Evolutionary conservation across 2,797 vertebrate species (phyloP), one percentile per base, ranked within the genome.

Genomic region (Thripadectes ignobilis): DNA sequence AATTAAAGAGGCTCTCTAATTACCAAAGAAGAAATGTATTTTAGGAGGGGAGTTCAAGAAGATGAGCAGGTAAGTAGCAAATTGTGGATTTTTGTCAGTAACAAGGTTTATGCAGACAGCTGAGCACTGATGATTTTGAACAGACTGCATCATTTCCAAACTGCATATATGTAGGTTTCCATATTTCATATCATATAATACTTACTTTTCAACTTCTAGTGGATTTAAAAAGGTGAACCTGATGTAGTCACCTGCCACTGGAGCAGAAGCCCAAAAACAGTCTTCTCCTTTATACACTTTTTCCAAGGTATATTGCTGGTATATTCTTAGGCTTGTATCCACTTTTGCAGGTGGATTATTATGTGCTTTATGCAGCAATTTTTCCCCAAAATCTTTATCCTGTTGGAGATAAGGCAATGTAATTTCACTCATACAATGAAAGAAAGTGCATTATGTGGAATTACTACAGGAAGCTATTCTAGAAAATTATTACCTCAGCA

Each of bases 311-410:
- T 98, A 97, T 32, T 97, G 66, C 87, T 98, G 84, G 94, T 98
- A 98, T 66, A 91, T 94, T 68, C 73, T 98, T 85, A 98, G 96
- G 94, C 96, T 99, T 95, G 95, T 98, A 84, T 36, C 91, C 81
- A 98, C 49, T 92, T 96, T 61, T 71, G 98, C 98, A 43, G 96
- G n/a, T 5, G 98, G 98, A 96, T 99, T 99, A 9, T 8, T 69
- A 88, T 99, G 98, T 45, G 94, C 67, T 90, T 77, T 96, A 94
- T 95, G 86, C 43, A 98, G 92, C 15, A 13, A 19, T 74, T 92
- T 97, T 73, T 96, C 97, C 62, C 95, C 98, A 97, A 99, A 99
- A 95, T 98, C 98, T 94, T 97, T 97, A 96, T 99, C 98, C 98
- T 99, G 75, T 92, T 68, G 75, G 41, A 87, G 51, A 75, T 30